phyloP scores from a whole-genome alignment of 2,113 vertebrate species.

The Circaetus cinerascens region DNA sequence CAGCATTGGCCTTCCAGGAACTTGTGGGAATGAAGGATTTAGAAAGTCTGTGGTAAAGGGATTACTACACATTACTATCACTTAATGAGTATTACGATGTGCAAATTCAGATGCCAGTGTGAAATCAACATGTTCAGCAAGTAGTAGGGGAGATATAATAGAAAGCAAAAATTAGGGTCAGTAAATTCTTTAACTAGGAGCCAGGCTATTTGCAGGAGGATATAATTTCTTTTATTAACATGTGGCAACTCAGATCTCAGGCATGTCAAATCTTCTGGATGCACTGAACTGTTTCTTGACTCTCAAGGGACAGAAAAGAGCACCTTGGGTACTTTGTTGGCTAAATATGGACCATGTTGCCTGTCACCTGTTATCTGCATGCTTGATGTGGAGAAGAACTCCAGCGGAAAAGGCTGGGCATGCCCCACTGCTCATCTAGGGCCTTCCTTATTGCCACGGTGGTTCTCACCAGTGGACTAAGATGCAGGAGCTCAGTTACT shows the following conservation, averaged over 20 bases:
- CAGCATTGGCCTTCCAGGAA: neutral
- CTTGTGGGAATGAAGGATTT: neutral
- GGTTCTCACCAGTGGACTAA: neutral
- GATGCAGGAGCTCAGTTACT: neutral
- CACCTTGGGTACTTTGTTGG: neutral
- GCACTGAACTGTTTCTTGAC: neutral
- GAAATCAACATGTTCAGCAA: constrained; percentile 7
- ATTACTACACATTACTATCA: neutral
- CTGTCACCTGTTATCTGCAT: neutral
- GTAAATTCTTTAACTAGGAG: neutral
- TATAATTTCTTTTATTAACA: neutral
- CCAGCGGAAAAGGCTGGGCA: neutral
- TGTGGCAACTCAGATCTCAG: neutral
- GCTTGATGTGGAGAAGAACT: neutral
- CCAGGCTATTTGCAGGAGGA: neutral
- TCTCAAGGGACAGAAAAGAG: neutral
- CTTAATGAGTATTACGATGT: neutral
- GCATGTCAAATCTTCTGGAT: neutral
- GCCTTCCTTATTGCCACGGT: neutral
- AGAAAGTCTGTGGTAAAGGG: neutral
- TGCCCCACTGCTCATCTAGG: neutral
- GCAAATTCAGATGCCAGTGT: neutral
- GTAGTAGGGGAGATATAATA: neutral
- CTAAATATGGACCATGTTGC: neutral
- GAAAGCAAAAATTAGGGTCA: neutral